Evolutionary conservation across 2,113 vertebrate species (phyloP).

Genomic region (Lethenteron reissneri): DNA sequence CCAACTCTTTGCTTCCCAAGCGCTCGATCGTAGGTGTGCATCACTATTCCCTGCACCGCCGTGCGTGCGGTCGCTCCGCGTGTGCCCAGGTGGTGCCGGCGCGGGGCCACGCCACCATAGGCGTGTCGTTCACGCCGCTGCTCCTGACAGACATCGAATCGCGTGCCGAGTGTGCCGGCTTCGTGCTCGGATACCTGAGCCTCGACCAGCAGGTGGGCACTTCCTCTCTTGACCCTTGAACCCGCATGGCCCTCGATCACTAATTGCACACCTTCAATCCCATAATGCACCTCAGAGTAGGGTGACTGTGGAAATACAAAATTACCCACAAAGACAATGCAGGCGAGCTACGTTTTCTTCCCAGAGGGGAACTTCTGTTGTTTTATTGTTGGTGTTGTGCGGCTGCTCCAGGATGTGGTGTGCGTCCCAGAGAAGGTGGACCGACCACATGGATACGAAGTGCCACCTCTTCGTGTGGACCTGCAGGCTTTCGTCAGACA

Average conservation of each 20-base stretch:
- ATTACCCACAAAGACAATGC: not conserved
- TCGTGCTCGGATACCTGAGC: conserved; percentile 50
- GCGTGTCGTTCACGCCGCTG: conserved; percentile 44
- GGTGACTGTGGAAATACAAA: not conserved
- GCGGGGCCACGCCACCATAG: conserved; percentile 28
- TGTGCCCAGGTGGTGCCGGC: conserved; percentile 49
- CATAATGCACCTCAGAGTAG: not conserved
- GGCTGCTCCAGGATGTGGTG: conserved; percentile 21
- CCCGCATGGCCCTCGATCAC: not conserved
- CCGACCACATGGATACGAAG: conserved; percentile 25
- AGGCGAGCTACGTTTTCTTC: not conserved
- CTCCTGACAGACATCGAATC: conserved; percentile 17
- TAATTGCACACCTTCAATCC: not conserved
- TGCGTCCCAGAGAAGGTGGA: conserved; percentile 27
- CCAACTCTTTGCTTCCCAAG: no score
- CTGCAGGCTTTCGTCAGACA: conserved; percentile 29
- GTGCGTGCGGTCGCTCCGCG: not conserved
- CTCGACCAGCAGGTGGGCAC: conserved; percentile 39
- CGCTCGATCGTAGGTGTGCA: no score
- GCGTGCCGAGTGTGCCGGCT: conserved; percentile 26
- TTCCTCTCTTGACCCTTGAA: not conserved
- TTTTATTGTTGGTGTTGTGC: no score
- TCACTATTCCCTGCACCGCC: no score
- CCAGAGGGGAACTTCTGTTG: no score
- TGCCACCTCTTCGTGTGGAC: conserved; percentile 30